These are phyloP conservation scores for Drosophila serrata DNA, from an alignment of 1,140 invertebrate genomes.

Conservation along the genomic window DNA sequence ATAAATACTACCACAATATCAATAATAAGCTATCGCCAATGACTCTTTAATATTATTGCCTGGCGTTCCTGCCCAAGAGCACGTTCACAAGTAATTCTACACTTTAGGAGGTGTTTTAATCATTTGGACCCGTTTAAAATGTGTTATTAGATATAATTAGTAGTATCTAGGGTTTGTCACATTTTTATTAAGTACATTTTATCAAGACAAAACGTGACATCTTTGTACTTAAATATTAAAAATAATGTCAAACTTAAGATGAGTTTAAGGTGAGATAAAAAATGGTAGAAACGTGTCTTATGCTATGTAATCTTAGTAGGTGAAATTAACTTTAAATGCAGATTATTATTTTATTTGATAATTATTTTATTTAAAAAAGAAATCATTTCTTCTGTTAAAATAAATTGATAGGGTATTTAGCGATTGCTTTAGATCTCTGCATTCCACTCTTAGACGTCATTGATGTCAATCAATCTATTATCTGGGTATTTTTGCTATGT, in stretches of 20 bases:
- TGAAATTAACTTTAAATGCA: not conserved
- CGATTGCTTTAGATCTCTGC: not conserved
- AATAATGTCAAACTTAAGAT: not conserved
- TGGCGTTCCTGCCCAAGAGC: constrained; percentile 64
- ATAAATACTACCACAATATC: constrained; percentile 1
- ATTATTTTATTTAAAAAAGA: not conserved
- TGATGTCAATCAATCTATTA: constrained; percentile 16
- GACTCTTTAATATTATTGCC: constrained; percentile 21
- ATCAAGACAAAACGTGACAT: constrained; percentile 8
- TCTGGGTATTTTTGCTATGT: constrained; percentile 23
- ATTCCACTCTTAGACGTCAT: constrained; percentile 20
- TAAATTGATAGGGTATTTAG: not conserved
- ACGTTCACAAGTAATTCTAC: constrained; percentile 44
- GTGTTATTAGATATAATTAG: not conserved
- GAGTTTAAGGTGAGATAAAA: not conserved
- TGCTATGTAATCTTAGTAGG: not conserved
- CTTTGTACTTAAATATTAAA: not conserved
- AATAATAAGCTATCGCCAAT: constrained; percentile 23
- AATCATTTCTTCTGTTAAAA: no score
- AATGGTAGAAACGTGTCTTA: not conserved
- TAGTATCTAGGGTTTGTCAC: not conserved
- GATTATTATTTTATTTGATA: not conserved
- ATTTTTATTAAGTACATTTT: not conserved
- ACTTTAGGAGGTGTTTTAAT: not conserved
- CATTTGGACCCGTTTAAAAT: not conserved